Conservation (phyloP, 2,113 vertebrate genomes). For the Toxotes jaculatrix region DNA sequence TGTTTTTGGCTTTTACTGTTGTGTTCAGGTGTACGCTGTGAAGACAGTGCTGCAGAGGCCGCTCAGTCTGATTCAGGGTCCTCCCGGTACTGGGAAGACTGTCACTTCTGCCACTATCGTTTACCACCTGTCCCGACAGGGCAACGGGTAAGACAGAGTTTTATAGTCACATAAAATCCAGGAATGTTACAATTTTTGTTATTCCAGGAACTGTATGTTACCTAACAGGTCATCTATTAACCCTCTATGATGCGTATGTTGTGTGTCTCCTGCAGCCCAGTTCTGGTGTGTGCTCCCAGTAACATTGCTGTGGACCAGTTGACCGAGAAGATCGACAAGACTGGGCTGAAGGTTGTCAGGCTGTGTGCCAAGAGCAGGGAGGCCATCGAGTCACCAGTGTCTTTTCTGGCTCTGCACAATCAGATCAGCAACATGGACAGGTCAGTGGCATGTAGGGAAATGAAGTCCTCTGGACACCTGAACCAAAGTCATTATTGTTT, state of each 20-base stretch:
- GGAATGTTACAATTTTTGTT: background rate
- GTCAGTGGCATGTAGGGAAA: conserved; percentile 75
- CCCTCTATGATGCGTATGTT: background rate
- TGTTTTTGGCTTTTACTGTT: background rate
- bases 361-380: conserved; percentile 97
- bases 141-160: conserved; percentile 90
- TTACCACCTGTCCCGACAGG: conserved; percentile 96
- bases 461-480: background rate
- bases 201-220: background rate
- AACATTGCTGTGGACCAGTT: conserved; percentile 98
- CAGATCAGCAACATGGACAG: conserved; percentile 99
- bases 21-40: conserved; percentile 93
- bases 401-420: conserved; percentile 97
- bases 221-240: background rate
- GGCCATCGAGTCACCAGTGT: conserved; percentile 97
- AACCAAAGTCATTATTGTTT: no score
- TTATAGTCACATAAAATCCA: no score
- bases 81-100: conserved; percentile 96
- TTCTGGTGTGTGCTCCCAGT: conserved; percentile 97
- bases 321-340: conserved; percentile 98
- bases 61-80: conserved; percentile 97
- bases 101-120: conserved; percentile 99
- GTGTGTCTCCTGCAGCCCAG: conserved; percentile 85
- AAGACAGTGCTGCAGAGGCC: conserved; percentile 98
- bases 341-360: conserved; percentile 96